Evolutionary conservation across 1,140 invertebrate species (phyloP).

Genomic region (Drosophila murphyi): DNA sequence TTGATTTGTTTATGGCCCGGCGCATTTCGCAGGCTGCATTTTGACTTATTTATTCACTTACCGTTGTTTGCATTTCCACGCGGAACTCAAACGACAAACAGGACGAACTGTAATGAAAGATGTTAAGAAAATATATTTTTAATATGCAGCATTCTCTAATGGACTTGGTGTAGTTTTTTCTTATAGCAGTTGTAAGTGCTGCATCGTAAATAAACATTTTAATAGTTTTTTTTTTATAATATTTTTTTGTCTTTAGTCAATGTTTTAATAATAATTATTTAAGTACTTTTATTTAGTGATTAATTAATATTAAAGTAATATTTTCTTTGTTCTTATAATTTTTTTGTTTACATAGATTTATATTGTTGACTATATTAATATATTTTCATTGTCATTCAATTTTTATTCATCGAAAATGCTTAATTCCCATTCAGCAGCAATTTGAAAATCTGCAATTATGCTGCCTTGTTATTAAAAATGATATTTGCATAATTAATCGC

Average conservation of each 20-base stretch:
- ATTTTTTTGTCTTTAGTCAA: too few species aligned
- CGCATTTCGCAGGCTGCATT: slow-evolving; percentile 55
- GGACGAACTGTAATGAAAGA: slow-evolving; percentile 29
- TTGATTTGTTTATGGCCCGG: slow-evolving; percentile 59
- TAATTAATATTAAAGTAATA: too few species aligned
- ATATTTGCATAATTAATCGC: slow-evolving; percentile 39
- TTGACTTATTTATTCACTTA: slow-evolving; percentile 66
- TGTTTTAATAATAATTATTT: neutral
- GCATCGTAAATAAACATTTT: neutral
- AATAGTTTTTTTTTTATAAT: too few species aligned
- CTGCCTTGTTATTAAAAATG: slow-evolving; percentile 18
- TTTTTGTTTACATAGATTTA: neutral
- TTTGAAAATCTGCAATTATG: slow-evolving; percentile 26
- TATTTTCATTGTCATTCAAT: neutral
- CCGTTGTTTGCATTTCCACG: slow-evolving; percentile 42
- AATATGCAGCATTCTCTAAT: slow-evolving; percentile 24
- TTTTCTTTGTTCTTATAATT: neutral
- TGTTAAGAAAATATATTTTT: slow-evolving; percentile 38
- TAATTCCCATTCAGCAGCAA: slow-evolving; percentile 1
- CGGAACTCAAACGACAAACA: neutral
- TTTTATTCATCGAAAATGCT: neutral
- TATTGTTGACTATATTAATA: too few species aligned
- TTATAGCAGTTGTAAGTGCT: neutral
- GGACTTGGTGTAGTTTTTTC: neutral
- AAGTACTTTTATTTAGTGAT: too few species aligned